Conservation (phyloP, 2,797 vertebrate genomes). For the Bryconaethiops microstoma region DNA sequence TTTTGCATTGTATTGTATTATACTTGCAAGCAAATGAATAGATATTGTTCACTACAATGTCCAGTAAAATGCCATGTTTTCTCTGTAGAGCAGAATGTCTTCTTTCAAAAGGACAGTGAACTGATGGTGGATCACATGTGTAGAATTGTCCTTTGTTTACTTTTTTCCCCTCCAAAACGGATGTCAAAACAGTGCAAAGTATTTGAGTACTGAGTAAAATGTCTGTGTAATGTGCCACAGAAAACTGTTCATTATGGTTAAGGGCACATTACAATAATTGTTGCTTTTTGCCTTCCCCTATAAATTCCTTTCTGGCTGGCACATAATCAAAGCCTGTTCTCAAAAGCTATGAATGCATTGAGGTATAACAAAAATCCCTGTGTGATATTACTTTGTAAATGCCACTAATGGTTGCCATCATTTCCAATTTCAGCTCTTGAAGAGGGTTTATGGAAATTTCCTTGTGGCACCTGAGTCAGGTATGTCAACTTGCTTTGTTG, state of each 20-base stretch:
- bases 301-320: not conserved
- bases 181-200: not conserved
- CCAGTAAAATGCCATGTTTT: too few relatives aligned
- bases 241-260: not conserved
- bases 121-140: too few relatives aligned
- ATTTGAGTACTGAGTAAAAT: not conserved
- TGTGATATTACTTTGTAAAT: not conserved
- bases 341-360: not conserved
- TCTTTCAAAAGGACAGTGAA: not conserved
- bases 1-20: too few relatives aligned
- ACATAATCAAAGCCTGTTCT: not conserved
- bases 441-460: conserved; percentile 90
- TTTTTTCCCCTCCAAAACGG: not conserved
- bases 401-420: not conserved
- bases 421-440: conserved; percentile 87
- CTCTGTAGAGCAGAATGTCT: not conserved
- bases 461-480: conserved; percentile 89
- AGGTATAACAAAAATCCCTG: not conserved
- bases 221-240: not conserved
- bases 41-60: too few relatives aligned
- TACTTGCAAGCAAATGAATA: too few relatives aligned
- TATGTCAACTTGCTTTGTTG: conserved; percentile 63
- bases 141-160: not conserved
- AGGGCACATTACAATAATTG: not conserved
- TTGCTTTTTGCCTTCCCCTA: not conserved